Conservation (phyloP, 2,888 invertebrate genomes). For the Cremastobaeus sp. region DNA sequence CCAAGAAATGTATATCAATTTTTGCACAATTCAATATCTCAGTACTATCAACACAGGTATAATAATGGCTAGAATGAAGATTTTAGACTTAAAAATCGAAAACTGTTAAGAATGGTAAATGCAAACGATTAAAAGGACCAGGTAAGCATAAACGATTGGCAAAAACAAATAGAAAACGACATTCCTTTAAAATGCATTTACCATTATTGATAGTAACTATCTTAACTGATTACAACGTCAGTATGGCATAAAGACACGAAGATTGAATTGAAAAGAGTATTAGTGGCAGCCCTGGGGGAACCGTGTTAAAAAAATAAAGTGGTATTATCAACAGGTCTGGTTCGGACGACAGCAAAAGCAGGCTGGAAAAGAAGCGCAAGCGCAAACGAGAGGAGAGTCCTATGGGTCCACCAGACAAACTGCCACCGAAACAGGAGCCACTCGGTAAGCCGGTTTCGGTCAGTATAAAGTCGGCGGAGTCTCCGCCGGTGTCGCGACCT, state of each 20-base stretch:
- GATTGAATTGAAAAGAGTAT: not conserved
- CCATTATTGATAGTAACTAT: slow-evolving; percentile 7
- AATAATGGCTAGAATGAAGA: no score
- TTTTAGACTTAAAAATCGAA: no score
- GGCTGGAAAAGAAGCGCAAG: slow-evolving; percentile 85
- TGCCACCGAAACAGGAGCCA: slow-evolving; percentile 85
- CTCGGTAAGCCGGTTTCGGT: slow-evolving; percentile 86
- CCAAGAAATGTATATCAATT: no score
- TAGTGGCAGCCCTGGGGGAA: slow-evolving; percentile 41
- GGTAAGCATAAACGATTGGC: slow-evolving; percentile 8
- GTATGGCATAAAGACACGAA: not conserved
- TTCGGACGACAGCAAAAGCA: slow-evolving; percentile 78
- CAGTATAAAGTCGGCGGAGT: slow-evolving; percentile 85
- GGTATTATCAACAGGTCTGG: slow-evolving; percentile 67
- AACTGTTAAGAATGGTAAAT: slow-evolving; percentile 10
- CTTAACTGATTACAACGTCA: not conserved
- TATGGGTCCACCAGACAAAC: slow-evolving; percentile 89
- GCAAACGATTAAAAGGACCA: not conserved
- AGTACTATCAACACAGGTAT: no score
- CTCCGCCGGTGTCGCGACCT: slow-evolving; percentile 81
- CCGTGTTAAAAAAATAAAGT: slow-evolving; percentile 55
- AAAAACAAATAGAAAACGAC: not conserved
- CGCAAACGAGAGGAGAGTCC: slow-evolving; percentile 88
- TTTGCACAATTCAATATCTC: no score
- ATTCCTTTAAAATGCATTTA: not conserved